Evolutionary conservation across 2,113 vertebrate genomes (phyloP), one percentile per base, ranked within the genome.

Genomic region (Gallinago undulata): DNA sequence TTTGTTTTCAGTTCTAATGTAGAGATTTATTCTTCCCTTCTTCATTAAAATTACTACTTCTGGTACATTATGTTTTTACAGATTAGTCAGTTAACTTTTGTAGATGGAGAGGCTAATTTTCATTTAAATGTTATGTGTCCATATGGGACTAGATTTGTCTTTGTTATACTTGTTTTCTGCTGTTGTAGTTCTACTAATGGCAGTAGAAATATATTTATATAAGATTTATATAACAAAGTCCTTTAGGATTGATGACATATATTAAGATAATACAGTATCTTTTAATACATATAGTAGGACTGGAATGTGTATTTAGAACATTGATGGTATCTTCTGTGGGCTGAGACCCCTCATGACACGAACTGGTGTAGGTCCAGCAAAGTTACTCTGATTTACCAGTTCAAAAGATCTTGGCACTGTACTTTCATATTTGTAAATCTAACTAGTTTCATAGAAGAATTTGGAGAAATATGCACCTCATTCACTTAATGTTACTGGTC

Each of bases 1-100:
- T 63, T 94, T 93, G 73, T 88, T 95, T 95, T 93, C 43, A 68
- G 53, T 75, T 87, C 48, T 82, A 68, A 92, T 72, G 31, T 39
- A 88, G 87, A 96, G 43, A 30, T 60, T 95, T 92, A 56, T 81
- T 95, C 60, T 57, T 94, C n/a, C 39, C 66, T 93, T 91, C 47
- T 48, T 96, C 68, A 60, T 92, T 92, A 87, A 92, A 94, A 93
- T 90, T 51, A 68, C 48, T 92, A 41, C 35, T 60, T 93, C 70
- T 27, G 2, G 64, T 84, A 88, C 47, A 75, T 90, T 27, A 68
- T 60, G 53, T 78, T 91, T 93, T 93, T 77, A 75, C 1, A 23
- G 77, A 90, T 86, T 59, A 86, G 19, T 72, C 83, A 77, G 67
- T 84, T 94, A 74, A 86, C 56, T 84, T 89, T 47, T 81, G 51